These are phyloP conservation scores for Napeogenes sylphis DNA, from an alignment of 2,888 invertebrate species.

Conservation along the genomic window DNA sequence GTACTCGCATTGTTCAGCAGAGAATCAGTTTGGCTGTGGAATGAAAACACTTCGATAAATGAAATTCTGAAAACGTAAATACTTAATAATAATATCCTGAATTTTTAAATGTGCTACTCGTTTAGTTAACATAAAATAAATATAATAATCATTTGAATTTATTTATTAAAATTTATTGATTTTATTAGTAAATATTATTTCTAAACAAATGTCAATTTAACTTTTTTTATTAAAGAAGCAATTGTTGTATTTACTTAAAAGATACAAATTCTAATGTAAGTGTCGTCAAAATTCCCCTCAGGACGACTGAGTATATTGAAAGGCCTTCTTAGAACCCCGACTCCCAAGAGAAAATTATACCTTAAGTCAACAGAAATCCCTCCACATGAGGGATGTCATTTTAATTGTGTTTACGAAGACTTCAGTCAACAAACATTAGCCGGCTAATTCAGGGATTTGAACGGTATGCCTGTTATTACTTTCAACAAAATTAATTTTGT, in stretches of 20 bases:
- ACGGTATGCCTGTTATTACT: slow-evolving; percentile 37
- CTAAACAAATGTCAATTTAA: no score
- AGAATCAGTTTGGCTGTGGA: no score
- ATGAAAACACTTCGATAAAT: no score
- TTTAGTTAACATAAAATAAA: no score
- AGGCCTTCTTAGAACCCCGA: slow-evolving; percentile 55
- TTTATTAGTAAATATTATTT: no score
- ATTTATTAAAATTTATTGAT: no score
- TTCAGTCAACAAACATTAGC: slow-evolving; percentile 59
- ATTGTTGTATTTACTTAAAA: slow-evolving; percentile 5
- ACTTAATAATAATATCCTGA: no score
- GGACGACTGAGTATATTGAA: slow-evolving; percentile 45
- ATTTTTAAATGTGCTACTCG: no score
- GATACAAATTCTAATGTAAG: slow-evolving; percentile 17
- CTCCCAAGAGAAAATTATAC: slow-evolving; percentile 64
- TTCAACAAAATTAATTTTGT: slow-evolving; percentile 29
- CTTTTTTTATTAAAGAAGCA: no score
- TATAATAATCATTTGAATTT: no score
- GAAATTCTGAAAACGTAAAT: no score
- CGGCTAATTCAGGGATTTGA: slow-evolving; percentile 52
- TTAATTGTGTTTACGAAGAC: slow-evolving; percentile 70
- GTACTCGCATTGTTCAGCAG: no score
- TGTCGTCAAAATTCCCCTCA: slow-evolving; percentile 47
- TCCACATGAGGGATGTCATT: slow-evolving; percentile 64
- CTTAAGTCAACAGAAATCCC: slow-evolving; percentile 56